A percentile compares a stretch with the other conserved stretches of the same genome.
These are phyloP conservation scores for Rafetus swinhoei DNA, from an alignment of 2,113 vertebrate species.

Conservation along the genomic window DNA sequence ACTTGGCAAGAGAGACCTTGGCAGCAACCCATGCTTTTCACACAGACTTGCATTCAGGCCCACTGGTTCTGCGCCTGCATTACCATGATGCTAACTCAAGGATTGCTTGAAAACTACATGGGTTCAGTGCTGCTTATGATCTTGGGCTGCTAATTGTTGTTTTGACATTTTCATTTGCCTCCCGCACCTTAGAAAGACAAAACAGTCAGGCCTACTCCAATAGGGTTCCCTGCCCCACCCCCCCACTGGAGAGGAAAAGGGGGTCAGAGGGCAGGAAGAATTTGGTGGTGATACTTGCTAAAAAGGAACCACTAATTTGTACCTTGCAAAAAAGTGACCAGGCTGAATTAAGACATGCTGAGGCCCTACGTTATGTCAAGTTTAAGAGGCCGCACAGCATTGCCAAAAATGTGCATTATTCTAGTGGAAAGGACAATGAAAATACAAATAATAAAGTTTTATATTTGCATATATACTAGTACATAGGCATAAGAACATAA, in stretches of 20 bases:
- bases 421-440: too few species aligned
- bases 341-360: too few species aligned
- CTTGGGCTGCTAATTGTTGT: not conserved
- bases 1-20: not conserved
- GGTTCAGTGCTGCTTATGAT: not conserved
- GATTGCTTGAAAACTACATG: not conserved
- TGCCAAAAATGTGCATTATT: too few species aligned
- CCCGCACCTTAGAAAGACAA: rapidly evolving
- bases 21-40: not conserved
- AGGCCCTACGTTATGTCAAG: too few species aligned
- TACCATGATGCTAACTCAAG: rapidly evolving
- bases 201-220: rapidly evolving
- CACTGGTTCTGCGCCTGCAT: not conserved
- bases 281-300: not conserved
- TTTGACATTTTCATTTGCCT: not conserved
- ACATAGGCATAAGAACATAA: too few species aligned
- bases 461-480: too few species aligned
- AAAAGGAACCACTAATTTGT: not conserved
- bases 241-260: rapidly evolving
- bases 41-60: rapidly evolving
- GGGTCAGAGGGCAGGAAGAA: not conserved
- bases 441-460: too few species aligned
- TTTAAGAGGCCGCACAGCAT: too few species aligned
- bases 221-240: not conserved
- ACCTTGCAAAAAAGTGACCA: not conserved